A percentile compares a stretch with the other conserved stretches of the same genome.
Conservation (phyloP, 2,113 vertebrate genomes). For the Harpagus bidentatus region DNA sequence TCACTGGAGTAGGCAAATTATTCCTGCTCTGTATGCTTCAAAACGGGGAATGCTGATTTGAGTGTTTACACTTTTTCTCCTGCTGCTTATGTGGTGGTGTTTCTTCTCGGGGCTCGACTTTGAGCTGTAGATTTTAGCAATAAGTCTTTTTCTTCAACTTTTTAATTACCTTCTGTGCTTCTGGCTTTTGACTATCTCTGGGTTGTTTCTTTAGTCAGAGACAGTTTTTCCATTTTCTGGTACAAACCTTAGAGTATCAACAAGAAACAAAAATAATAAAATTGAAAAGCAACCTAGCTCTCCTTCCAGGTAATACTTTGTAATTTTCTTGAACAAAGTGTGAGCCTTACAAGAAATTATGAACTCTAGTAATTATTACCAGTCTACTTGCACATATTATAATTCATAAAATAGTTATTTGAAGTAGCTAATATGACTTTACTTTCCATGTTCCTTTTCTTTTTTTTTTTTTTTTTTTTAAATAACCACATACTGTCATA, state of each 20-base stretch:
- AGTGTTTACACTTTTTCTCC: not conserved
- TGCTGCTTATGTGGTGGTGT: not conserved
- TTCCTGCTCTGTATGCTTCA: not conserved
- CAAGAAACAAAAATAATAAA: not conserved
- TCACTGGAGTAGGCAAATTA: not conserved
- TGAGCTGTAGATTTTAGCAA: not conserved
- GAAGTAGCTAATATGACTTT: not conserved
- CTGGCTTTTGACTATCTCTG: not conserved
- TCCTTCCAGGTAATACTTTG: not conserved
- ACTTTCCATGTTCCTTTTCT: not conserved
- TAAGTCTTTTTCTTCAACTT: not conserved
- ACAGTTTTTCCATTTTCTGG: not conserved
- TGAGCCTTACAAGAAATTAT: not conserved
- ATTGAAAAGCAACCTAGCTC: not conserved
- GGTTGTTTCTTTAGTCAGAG: not conserved
- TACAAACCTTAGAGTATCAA: not conserved
- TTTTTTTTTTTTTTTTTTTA: not conserved
- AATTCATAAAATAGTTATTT: not conserved
- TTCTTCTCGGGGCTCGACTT: not conserved
- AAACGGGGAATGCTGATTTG: not conserved
- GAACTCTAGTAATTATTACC: not conserved
- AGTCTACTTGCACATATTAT: not conserved
- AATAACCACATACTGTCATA: not conserved
- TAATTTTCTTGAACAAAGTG: not conserved
- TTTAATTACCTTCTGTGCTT: not conserved